Conservation (phyloP, 1,140 invertebrate genomes). For the Brachionus koreanus region DNA sequence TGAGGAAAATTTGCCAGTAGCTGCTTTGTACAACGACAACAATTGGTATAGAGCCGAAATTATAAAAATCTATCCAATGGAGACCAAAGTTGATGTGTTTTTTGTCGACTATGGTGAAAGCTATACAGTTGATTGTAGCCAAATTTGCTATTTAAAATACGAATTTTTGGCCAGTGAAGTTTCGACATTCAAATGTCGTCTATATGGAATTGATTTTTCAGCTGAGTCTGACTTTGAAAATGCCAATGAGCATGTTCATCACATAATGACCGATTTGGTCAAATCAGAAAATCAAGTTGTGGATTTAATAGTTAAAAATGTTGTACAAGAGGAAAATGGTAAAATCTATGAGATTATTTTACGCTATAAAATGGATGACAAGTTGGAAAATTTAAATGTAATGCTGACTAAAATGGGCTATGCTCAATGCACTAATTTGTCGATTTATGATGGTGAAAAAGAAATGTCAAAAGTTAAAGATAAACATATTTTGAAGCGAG, state of each 20-base stretch:
- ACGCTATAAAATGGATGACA: neutral
- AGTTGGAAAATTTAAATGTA: slow-evolving; percentile 1
- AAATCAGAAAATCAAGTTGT: neutral
- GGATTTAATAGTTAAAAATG: neutral
- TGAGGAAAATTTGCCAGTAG: neutral
- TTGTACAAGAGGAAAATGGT: neutral
- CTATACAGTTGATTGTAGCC: neutral
- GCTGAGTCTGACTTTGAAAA: neutral
- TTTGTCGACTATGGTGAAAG: slow-evolving; percentile 10
- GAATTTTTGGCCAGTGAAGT: neutral
- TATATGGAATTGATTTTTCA: neutral
- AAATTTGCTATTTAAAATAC: neutral
- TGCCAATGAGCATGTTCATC: neutral
- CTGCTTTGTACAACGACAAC: neutral
- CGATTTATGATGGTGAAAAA: slow-evolving; percentile 28
- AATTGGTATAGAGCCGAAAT: slow-evolving; percentile 7
- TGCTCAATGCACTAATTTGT: neutral
- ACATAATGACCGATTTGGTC: neutral
- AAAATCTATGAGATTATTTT: neutral
- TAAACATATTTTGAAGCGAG: neutral
- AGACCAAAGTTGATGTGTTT: neutral
- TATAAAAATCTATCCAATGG: neutral
- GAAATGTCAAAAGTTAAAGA: neutral
- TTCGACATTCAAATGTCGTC: neutral
- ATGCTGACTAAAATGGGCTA: neutral